These are phyloP conservation scores for Malurus melanocephalus DNA, from an alignment of 2,113 vertebrate genomes.

Conservation along the genomic window DNA sequence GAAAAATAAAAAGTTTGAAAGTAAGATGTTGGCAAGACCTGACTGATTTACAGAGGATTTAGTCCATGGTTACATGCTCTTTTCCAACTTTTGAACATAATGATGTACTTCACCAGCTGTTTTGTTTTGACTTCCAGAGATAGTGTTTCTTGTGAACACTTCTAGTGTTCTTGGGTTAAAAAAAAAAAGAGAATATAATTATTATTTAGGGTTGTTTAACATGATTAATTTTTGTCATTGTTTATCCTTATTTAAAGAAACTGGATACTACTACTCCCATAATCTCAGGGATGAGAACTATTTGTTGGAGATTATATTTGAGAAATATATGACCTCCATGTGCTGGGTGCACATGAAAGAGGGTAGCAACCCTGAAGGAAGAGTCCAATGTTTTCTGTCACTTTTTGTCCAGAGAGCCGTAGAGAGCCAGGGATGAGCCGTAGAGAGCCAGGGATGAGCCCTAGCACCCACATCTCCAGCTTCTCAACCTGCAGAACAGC, in stretches of 20 bases:
- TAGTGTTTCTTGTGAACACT: not conserved
- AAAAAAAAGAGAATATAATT: too few species aligned
- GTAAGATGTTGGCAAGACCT: not conserved
- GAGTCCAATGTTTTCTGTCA: not conserved
- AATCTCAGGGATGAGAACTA: not conserved
- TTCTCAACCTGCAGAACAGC: not conserved
- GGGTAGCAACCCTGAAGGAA: not conserved
- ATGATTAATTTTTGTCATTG: not conserved
- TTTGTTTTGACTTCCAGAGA: not conserved
- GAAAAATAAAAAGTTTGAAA: not conserved
- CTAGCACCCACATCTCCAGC: fast-evolving
- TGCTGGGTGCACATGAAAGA: not conserved
- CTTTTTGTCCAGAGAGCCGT: fast-evolving
- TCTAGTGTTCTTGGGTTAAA: not conserved
- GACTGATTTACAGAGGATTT: not conserved
- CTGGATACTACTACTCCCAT: not conserved
- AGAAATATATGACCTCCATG: not conserved
- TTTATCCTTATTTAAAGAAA: not conserved
- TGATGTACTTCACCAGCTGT: not conserved
- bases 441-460: not conserved
- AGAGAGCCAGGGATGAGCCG: not conserved
- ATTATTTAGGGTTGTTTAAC: not conserved
- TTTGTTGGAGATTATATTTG: not conserved
- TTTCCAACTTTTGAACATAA: not conserved
- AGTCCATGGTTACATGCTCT: not conserved